Conservation (phyloP, 1,140 invertebrate genomes). For the Hypothenemus hampei region DNA sequence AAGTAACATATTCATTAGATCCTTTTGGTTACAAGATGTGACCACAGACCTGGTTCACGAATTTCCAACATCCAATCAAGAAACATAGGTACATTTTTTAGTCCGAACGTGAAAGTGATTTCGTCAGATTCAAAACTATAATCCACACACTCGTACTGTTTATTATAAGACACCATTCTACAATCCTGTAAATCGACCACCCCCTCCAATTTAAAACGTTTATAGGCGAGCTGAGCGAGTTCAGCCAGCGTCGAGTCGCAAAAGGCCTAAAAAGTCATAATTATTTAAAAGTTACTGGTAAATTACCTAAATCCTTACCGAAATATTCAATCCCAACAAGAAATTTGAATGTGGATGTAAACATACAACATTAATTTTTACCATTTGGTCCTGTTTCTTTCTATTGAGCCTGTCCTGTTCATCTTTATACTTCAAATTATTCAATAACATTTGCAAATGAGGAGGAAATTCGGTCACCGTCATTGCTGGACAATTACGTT, state of each 20-base stretch:
- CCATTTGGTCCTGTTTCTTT: slow-evolving; percentile 57
- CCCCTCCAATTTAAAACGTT: slow-evolving; percentile 56
- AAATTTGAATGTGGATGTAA: slow-evolving; percentile 54
- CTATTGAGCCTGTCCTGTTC: slow-evolving; percentile 57
- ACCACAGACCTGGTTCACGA: slow-evolving; percentile 50
- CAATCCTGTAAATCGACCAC: slow-evolving; percentile 60
- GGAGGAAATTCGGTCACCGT: slow-evolving; percentile 65
- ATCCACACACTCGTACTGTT: slow-evolving; percentile 61
- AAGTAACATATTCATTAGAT: too few species aligned
- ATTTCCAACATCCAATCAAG: slow-evolving; percentile 67
- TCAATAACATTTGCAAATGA: slow-evolving; percentile 65
- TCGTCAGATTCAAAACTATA: slow-evolving; percentile 63
- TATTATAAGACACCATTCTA: slow-evolving; percentile 70
- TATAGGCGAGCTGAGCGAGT: slow-evolving; percentile 55
- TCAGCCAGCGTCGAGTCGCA: slow-evolving; percentile 56
- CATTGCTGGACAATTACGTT: slow-evolving; percentile 65
- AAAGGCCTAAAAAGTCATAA: slow-evolving; percentile 37
- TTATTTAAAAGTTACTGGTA: too few species aligned
- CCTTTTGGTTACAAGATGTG: too few species aligned
- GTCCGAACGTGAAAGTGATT: too few species aligned
- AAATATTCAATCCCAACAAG: slow-evolving; percentile 53
- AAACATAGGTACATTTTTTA: slow-evolving; percentile 18
- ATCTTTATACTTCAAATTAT: slow-evolving; percentile 62
- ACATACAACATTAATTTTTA: slow-evolving; percentile 62
- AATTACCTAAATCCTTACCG: slow-evolving; percentile 35